These are phyloP conservation scores for Ciconia boyciana DNA, from an alignment of 2,113 vertebrate species.

Conservation along the genomic window DNA sequence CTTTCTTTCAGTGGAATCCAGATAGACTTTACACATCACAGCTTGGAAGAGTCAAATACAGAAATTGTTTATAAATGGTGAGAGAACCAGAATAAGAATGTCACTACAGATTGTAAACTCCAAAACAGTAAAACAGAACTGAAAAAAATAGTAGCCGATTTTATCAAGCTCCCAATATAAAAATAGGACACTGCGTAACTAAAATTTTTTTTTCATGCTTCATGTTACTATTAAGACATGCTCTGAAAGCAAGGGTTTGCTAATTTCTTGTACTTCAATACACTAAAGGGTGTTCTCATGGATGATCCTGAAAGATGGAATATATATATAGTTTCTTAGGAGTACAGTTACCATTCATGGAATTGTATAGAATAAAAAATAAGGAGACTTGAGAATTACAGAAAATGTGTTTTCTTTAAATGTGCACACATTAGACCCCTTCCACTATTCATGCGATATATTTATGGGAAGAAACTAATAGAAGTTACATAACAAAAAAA, in stretches of 20 bases:
- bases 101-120: not conserved
- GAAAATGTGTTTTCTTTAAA: not conserved
- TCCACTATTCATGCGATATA: not conserved
- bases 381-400: not conserved
- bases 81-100: not conserved
- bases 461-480: not conserved
- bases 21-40: not conserved
- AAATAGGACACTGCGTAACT: not conserved
- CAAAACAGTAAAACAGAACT: not conserved
- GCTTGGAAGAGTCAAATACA: not conserved
- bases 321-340: not conserved
- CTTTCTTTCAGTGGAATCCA: not conserved
- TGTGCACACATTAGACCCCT: not conserved
- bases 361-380: not conserved
- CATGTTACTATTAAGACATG: not conserved
- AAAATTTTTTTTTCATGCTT: not conserved
- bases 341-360: not conserved
- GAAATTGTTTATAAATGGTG: not conserved
- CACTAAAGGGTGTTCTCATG: not conserved
- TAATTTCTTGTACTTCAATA: not conserved
- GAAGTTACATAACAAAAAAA: not conserved
- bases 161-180: not conserved
- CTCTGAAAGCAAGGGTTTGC: not conserved
- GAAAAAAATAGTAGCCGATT: not conserved
- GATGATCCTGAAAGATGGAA: not conserved